Evolutionary conservation across 1,140 invertebrate genomes (phyloP), one percentile per base, ranked within the genome.

Genomic region (Trichonephila inaurata): DNA sequence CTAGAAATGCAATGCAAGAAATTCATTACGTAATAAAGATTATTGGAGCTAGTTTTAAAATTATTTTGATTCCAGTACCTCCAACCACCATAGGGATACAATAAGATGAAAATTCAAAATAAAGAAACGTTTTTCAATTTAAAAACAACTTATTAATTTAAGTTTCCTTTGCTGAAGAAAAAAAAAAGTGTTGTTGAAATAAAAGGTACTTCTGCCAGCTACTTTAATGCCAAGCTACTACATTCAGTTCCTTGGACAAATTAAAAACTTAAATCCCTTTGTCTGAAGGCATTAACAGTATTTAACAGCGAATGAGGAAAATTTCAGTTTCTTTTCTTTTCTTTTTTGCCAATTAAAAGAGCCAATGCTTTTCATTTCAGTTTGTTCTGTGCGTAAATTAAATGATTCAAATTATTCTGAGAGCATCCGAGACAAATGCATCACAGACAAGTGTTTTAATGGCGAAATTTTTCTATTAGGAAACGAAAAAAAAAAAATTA

Each of bases 211-310:
- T 33, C 6, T 12, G 12, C 16, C 16, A 77, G 28, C 3, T 77
- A 18, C 5, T 77, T 72, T 33, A 33, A 77, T 33, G 28, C 10
- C 16, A 33, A 28, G 69, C 18, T 40, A 40, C 33, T 77, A 28
- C 69, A 33, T 33, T 77, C 28, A 8, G 6, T 77, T 77, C 72
- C 18, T 12, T 28, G 14, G 33, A 40, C 33, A 77, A 77, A 77
- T 77, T 77, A 28, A 77, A 77, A 77, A 77, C 33, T 77, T 77
- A 77, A 77, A 77, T 77, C 72, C 72, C 33, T 33, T 77, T 77
- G 72, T 77, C 72, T 77, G 33, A 40, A 18, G 16, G 72, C 72
- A 77, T 77, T 77, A 77, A 19, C 19, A 77, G 14, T 77, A 77
- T 77, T 77, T 77, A 77, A 77, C 72, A 33, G 28, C 1, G 28